Conservation (phyloP, 2,888 invertebrate species). For the Metellina segmentata region DNA sequence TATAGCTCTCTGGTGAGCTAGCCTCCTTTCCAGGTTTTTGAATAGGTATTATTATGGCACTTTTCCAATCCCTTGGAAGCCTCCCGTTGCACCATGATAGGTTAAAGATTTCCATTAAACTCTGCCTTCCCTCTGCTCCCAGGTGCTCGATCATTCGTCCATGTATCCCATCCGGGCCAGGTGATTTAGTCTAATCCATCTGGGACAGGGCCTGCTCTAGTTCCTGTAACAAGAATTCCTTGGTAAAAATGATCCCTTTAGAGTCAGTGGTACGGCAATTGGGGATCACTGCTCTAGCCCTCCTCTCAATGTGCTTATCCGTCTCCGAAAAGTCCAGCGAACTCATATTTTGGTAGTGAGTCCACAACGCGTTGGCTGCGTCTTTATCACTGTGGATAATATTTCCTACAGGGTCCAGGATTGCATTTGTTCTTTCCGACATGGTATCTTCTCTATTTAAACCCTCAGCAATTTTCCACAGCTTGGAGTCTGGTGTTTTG, state of each 20-base stretch:
- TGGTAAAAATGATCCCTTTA: too few relatives aligned
- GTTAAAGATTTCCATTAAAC: conserved; percentile 2
- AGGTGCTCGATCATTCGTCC: conserved; percentile 7
- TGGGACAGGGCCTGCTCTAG: conserved; percentile 13
- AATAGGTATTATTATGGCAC: background rate
- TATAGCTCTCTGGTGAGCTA: too few relatives aligned
- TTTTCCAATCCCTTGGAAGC: background rate
- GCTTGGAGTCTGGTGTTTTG: conserved; percentile 10
- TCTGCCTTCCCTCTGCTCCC: background rate
- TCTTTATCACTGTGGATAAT: conserved; percentile 29
- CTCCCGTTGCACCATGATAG: background rate
- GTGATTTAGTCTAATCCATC: conserved; percentile 15
- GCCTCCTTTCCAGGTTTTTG: too few relatives aligned
- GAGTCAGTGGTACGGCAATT: conserved; percentile 13
- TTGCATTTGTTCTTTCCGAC: background rate
- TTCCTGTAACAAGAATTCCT: background rate
- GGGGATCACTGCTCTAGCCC: background rate
- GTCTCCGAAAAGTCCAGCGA: conserved; percentile 15
- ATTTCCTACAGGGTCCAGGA: background rate
- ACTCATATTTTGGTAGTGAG: conserved; percentile 23
- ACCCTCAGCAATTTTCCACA: background rate
- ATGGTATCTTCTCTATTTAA: conserved; percentile 17
- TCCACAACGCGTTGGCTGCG: conserved; percentile 23
- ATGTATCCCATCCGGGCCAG: conserved; percentile 18
- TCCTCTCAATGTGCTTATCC: background rate